A percentile compares a stretch with the other conserved stretches of the same genome.
phyloP scores from a whole-genome alignment of 1,140 invertebrate genomes.

The Drosophila paulistorum region DNA sequence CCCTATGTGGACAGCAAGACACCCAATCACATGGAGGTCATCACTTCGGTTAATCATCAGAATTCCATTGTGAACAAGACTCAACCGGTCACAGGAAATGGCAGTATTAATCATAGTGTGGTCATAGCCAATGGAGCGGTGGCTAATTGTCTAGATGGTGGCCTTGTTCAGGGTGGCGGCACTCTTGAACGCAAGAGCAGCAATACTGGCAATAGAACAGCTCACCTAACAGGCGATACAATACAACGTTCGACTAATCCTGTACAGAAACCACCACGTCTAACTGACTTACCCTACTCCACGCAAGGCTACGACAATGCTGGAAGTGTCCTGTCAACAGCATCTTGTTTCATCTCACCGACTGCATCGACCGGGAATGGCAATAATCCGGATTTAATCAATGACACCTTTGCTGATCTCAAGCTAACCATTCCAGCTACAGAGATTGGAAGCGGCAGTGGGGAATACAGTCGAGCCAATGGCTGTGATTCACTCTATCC shows the following conservation, averaged over 20 bases:
- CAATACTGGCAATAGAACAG: neutral
- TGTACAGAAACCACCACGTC: constrained; percentile 87
- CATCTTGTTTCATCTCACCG: constrained; percentile 87
- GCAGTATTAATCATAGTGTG: constrained; percentile 83
- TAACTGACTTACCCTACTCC: constrained; percentile 87
- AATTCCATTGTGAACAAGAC: constrained; percentile 83
- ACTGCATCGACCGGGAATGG: constrained; percentile 86
- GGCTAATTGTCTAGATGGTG: constrained; percentile 65
- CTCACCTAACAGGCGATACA: constrained; percentile 43
- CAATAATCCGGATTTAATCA: constrained; percentile 92
- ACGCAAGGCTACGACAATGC: constrained; percentile 86
- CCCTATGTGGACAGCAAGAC: constrained; percentile 90
- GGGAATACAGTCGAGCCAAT: constrained; percentile 88
- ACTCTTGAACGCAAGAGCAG: constrained; percentile 74
- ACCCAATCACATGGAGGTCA: constrained; percentile 88
- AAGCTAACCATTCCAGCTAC: constrained; percentile 48
- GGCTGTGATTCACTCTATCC: constrained; percentile 88
- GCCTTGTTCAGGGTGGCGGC: constrained; percentile 26
- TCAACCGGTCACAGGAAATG: constrained; percentile 83
- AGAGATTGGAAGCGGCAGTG: constrained; percentile 83
- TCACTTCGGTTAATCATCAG: constrained; percentile 86
- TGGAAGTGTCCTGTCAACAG: constrained; percentile 85
- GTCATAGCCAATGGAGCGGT: constrained; percentile 76
- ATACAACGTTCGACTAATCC: constrained; percentile 86
- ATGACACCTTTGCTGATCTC: constrained; percentile 87